phyloP scores from a whole-genome alignment of 1,140 invertebrate genomes.

The Drosophila sp. region DNA sequence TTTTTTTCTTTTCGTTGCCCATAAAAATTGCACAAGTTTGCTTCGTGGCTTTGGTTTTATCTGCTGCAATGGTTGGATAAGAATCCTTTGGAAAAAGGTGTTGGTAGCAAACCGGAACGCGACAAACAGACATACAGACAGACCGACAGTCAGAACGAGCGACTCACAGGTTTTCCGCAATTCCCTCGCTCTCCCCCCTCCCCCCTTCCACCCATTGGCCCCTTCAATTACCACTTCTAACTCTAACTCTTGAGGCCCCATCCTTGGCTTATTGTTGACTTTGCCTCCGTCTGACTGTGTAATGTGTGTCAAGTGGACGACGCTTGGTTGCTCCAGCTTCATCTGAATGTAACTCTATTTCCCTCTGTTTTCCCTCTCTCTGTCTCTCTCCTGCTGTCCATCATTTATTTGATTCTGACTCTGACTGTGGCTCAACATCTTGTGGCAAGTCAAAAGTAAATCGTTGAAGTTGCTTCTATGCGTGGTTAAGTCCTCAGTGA shows the following conservation, averaged over 20 bases:
- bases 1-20: not conserved
- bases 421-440: slow-evolving; percentile 13
- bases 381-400: slow-evolving; percentile 14
- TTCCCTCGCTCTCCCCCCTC: no score
- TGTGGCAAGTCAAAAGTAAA: slow-evolving; percentile 71
- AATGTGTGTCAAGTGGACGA: slow-evolving; percentile 72
- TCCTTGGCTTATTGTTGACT: slow-evolving; percentile 45
- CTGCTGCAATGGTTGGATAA: slow-evolving; percentile 42
- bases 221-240: slow-evolving; percentile 33
- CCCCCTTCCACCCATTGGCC: slow-evolving; percentile 20
- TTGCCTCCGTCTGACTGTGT: slow-evolving; percentile 32
- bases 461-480: slow-evolving; percentile 67
- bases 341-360: slow-evolving; percentile 28
- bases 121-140: slow-evolving; percentile 29
- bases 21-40: slow-evolving; percentile 40
- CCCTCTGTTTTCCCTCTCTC: slow-evolving; percentile 3
- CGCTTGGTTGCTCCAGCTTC: slow-evolving; percentile 45
- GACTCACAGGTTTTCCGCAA: not conserved
- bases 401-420: slow-evolving; percentile 55
- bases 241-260: slow-evolving; percentile 6
- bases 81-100: slow-evolving; percentile 68
- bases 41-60: slow-evolving; percentile 49
- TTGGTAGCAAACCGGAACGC: slow-evolving; percentile 55
- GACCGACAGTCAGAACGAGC: not conserved
- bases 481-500: slow-evolving; percentile 63